Evolutionary conservation across 2,888 invertebrate genomes (phyloP), one percentile per base, ranked within the genome.

Genomic region (Drosophila neonasuta): DNA sequence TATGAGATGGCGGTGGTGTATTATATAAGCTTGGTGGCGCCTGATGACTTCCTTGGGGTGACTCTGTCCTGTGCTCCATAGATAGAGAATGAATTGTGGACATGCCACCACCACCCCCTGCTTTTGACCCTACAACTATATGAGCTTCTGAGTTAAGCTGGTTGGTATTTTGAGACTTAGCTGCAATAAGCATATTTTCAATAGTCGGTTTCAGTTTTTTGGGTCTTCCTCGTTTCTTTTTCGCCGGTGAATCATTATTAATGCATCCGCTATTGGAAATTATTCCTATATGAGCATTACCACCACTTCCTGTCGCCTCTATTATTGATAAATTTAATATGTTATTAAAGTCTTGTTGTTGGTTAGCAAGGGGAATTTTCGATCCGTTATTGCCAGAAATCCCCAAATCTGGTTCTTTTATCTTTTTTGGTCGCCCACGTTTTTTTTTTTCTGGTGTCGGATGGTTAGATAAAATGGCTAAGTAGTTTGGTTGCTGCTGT

Each of bases 211-310:
- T 93, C 15, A 96, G 94, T 91, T 97, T 97, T 91, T 97, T 97
- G 68, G 97, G 97, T 68, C 97, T 92, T 17, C 97, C 97, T 29
- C 97, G 92, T 89, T 97, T 97, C 91, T 97, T 97, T 92, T 97
- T 97, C 69, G 95, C 96, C 70, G 95, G 95, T 70, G 95, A 94
- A 34, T 73, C 80, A 5, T 52, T 51, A 71, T 92, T 8, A 24
- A 17, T 24, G 20, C 24, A 32, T 13, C n/a, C 24, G 2, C 3
- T 41, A 41, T 41, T 41, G 39, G 39, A 15, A 41, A 13, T 15
- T 8, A 41, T 15, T 41, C 2, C 32, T 1, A 24, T 6, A 24
- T 24, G 24, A 20, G 17, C 69, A n/a, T 36, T 36, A 9, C 24
- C 3, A 32, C 30, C 29, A 1, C 24, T 50, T 29, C 54, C 62